Percentiles rank a stretch among this genome's conserved stretches.
phyloP scores from a whole-genome alignment of 2,888 invertebrate species.

The Perizoma affinitatum region DNA sequence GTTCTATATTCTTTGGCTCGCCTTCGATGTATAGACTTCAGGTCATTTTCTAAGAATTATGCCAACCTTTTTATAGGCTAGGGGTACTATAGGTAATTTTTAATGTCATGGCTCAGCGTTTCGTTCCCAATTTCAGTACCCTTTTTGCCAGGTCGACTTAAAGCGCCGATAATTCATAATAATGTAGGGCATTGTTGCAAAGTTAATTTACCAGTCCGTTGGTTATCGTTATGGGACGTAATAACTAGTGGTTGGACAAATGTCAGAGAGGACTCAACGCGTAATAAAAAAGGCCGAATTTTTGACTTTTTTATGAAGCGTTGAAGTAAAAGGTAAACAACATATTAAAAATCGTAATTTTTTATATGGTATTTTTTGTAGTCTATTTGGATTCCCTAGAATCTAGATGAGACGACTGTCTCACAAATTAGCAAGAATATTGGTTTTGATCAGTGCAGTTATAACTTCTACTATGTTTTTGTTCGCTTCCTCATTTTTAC shows the following conservation, averaged over 20 bases:
- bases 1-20: neutral
- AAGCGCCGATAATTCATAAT: constrained; percentile 27
- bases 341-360: too few species aligned
- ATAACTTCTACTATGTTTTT: too few species aligned
- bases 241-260: constrained; percentile 20
- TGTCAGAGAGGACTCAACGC: neutral
- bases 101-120: constrained; percentile 23
- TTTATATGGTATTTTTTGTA: too few species aligned
- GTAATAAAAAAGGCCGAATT: neutral
- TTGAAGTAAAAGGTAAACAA: too few species aligned
- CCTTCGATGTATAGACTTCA: neutral
- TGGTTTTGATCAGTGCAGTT: too few species aligned
- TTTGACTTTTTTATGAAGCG: neutral
- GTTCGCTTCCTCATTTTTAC: too few species aligned
- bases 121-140: constrained; percentile 11
- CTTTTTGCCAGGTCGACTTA: constrained; percentile 22
- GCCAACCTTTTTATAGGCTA: neutral
- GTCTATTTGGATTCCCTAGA: too few species aligned
- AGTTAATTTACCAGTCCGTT: constrained; percentile 34
- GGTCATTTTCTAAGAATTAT: constrained; percentile 3
- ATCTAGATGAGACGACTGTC: too few species aligned
- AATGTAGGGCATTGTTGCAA: constrained; percentile 29
- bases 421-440: too few species aligned
- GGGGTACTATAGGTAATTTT: constrained; percentile 7
- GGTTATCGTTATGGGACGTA: constrained; percentile 24